Evolutionary conservation across 1,140 invertebrate species (phyloP).

Genomic region (Helicoverpa armigera): DNA sequence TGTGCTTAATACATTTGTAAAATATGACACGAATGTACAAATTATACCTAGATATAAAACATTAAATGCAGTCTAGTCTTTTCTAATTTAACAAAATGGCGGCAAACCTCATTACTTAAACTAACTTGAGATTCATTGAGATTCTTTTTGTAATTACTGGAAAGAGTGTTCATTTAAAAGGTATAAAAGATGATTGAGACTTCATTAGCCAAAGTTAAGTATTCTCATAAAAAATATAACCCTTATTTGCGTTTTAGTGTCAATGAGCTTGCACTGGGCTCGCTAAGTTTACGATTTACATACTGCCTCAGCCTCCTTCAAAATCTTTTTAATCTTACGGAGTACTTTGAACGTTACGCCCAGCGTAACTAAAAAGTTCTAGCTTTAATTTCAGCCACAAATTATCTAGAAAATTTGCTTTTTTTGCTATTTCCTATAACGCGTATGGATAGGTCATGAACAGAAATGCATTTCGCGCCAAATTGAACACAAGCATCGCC

Average conservation of each 20-base stretch:
- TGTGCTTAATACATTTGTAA: conserved; percentile 53
- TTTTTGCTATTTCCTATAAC: not conserved
- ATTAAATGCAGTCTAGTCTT: conserved; percentile 63
- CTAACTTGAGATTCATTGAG: conserved; percentile 47
- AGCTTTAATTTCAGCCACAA: not conserved
- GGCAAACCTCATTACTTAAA: conserved; percentile 31
- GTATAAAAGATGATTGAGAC: not conserved
- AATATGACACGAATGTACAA: conserved; percentile 66
- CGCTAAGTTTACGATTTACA: too few relatives aligned
- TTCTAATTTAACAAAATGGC: conserved; percentile 53
- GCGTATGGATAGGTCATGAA: not conserved
- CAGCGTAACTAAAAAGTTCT: not conserved
- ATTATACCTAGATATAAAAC: conserved; percentile 49
- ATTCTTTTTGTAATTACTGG: not conserved
- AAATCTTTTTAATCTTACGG: too few relatives aligned
- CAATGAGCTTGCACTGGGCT: not conserved
- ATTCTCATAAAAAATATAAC: too few relatives aligned
- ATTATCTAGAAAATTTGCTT: conserved; percentile 1
- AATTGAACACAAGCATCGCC: conserved; percentile 14
- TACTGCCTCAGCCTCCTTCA: too few relatives aligned
- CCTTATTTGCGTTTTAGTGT: not conserved
- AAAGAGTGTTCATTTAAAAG: not conserved
- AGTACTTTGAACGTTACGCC: not conserved
- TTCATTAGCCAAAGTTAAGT: too few relatives aligned
- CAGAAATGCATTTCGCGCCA: conserved; percentile 19